Percentiles rank a stretch among this genome's conserved stretches.
These are phyloP conservation scores for Hydroisotoma schaefferi DNA, from an alignment of 2,888 invertebrate species.

Conservation along the genomic window DNA sequence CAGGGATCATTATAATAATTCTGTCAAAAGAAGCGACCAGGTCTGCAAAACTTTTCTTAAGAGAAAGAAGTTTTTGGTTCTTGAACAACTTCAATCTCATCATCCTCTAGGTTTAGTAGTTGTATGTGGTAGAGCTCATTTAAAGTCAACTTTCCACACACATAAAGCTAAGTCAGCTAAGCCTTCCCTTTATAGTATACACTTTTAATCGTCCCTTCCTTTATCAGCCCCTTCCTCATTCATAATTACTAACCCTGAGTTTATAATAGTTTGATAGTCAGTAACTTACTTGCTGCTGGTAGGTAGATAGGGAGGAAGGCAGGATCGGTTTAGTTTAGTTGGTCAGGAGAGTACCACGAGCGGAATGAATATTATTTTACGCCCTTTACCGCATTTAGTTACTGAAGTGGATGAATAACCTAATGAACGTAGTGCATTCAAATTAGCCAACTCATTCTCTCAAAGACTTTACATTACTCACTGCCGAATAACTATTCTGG, in stretches of 20 bases:
- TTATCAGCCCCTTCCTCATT: conserved; percentile 14
- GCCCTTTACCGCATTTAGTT: not conserved
- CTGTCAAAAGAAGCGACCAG: not conserved
- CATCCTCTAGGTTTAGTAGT: not conserved
- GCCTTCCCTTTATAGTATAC: not conserved
- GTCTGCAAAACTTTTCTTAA: not conserved
- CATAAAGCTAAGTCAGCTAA: not conserved
- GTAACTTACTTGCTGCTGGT: too few species aligned
- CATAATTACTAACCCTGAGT: conserved; percentile 10
- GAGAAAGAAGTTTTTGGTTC: not conserved
- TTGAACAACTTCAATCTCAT: not conserved
- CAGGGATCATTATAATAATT: conserved; percentile 8
- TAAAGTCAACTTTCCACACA: not conserved
- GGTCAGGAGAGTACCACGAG: not conserved
- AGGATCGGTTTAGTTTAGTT: too few species aligned
- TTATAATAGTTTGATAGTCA: too few species aligned
- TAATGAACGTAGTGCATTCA: conserved; percentile 1
- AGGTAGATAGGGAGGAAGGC: too few species aligned
- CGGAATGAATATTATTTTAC: conserved; percentile 3
- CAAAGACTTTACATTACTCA: not conserved
- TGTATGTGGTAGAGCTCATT: not conserved
- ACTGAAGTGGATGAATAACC: conserved; percentile 4
- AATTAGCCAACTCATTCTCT: not conserved
- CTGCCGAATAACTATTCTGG: too few species aligned
- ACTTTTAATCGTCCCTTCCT: conserved; percentile 1